Evolutionary conservation across 2,113 vertebrate genomes (phyloP).

Genomic region (Vireo altiloquus): DNA sequence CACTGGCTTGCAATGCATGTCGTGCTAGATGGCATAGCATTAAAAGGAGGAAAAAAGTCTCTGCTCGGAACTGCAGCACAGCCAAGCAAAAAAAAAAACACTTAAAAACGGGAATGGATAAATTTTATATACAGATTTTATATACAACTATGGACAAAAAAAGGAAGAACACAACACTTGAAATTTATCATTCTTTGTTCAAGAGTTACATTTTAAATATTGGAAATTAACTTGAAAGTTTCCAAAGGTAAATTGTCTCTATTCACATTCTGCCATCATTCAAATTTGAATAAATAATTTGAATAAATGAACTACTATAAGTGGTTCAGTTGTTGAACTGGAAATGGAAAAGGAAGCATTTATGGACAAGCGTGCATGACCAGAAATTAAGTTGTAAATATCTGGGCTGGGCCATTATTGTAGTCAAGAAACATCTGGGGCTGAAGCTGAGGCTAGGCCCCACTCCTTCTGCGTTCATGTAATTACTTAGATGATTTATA

Average conservation of each 20-base stretch:
- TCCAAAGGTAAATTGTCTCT: conserved; percentile 61
- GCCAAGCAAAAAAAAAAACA: neutral
- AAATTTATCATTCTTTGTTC: conserved; percentile 16
- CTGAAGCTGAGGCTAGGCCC: conserved; percentile 60
- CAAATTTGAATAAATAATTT: conserved; percentile 59
- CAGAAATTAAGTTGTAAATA: conserved; percentile 83
- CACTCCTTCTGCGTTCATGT: conserved; percentile 66
- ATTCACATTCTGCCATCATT: conserved; percentile 48
- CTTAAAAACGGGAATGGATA: fast-evolving
- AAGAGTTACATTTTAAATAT: conserved; percentile 43
- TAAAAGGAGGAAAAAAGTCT: neutral
- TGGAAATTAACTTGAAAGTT: conserved; percentile 55
- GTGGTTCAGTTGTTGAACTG: conserved; percentile 61
- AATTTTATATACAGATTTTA: neutral
- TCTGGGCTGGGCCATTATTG: conserved; percentile 72
- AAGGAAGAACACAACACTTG: neutral
- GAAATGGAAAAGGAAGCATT: conserved; percentile 73
- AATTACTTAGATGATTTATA: conserved; percentile 79
- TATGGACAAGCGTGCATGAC: conserved; percentile 73
- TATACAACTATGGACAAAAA: neutral
- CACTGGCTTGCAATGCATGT: neutral
- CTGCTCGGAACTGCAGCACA: neutral
- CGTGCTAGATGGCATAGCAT: neutral
- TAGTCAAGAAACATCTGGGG: conserved; percentile 77
- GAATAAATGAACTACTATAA: conserved; percentile 64